Evolutionary conservation across 2,797 vertebrate species (phyloP), one percentile per base, ranked within the genome.

Genomic region (Sebastes trivittatus): DNA sequence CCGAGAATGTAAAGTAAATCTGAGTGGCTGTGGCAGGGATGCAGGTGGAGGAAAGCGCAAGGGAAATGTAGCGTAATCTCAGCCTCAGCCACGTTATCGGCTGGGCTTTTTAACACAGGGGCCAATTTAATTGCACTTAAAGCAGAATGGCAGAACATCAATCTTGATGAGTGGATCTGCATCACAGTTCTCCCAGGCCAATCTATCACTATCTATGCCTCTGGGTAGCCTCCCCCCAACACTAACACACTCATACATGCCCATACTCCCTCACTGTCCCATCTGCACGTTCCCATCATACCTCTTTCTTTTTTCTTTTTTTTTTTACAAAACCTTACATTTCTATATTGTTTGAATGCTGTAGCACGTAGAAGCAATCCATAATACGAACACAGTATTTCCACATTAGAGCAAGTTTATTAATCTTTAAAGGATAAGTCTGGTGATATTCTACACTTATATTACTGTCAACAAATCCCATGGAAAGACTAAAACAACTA

Each of bases 121-220:
- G 93, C 94, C 91, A 87, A 95, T 96, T 96, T 96, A 96, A 96
- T 96, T 96, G 95, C 96, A 96, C 95, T 96, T 96, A 96, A 96
- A 96, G 95, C 95, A 92, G 92, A 95, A 96, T 95, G 95, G 95
- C 95, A 96, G 94, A 95, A 95, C 96, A 96, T 96, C 96, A 96
- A 96, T 96, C 96, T 96, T 96, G 95, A 96, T 96, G 96, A 96
- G 95, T 96, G 94, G 95, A 96, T 96, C 95, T 96, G 93, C 95
- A 96, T 95, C 95, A 91, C 90, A 88, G 94, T 92, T 94, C 93
- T 95, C 95, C 94, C 94, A 92, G 94, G 91, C 95, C 94, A 96
- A 96, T 96, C 95, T 96, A 96, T 96, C 96, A 96, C 95, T 93
- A 95, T 95, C 90, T 92, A 81, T 87, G 87, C 90, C 90, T 93